Percentiles rank a stretch among this genome's conserved stretches.
These are phyloP conservation scores for Mionectes olivaceus DNA, from an alignment of 2,797 vertebrate genomes.

Conservation along the genomic window DNA sequence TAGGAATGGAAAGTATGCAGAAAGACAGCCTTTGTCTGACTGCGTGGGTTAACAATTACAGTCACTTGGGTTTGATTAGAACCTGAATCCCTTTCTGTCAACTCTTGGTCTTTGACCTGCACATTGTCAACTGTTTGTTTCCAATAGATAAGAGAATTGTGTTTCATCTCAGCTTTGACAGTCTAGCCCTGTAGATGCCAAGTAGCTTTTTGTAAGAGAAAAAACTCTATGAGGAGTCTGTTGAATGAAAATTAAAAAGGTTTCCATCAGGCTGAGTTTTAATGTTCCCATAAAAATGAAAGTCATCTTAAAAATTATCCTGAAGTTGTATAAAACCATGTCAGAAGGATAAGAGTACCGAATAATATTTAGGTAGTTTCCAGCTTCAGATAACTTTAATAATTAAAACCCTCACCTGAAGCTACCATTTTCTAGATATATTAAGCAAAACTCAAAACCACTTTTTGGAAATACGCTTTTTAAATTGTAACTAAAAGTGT, in stretches of 20 bases:
- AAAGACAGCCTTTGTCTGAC: constrained; percentile 56
- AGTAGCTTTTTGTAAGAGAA: neutral
- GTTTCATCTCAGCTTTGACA: neutral
- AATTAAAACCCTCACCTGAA: neutral
- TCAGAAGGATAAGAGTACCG: neutral
- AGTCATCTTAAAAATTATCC: neutral
- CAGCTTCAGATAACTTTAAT: neutral
- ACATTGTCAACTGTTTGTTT: constrained; percentile 40
- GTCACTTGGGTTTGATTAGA: constrained; percentile 31
- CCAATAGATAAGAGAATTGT: neutral
- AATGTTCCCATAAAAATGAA: neutral
- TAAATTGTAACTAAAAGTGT: neutral
- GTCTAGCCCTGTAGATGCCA: neutral
- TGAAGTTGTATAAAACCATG: neutral
- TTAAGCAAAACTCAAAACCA: neutral
- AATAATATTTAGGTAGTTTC: neutral
- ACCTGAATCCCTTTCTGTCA: constrained; percentile 44
- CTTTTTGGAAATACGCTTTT: neutral
- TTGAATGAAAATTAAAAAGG: neutral
- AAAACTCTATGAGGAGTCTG: neutral
- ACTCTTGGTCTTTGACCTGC: constrained; percentile 22
- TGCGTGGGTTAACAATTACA: constrained; percentile 51
- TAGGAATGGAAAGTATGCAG: constrained; percentile 22
- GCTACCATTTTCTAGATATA: neutral
- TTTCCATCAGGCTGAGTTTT: neutral